Conservation (phyloP, 23 tunicate species). For the Styela plicata region DNA sequence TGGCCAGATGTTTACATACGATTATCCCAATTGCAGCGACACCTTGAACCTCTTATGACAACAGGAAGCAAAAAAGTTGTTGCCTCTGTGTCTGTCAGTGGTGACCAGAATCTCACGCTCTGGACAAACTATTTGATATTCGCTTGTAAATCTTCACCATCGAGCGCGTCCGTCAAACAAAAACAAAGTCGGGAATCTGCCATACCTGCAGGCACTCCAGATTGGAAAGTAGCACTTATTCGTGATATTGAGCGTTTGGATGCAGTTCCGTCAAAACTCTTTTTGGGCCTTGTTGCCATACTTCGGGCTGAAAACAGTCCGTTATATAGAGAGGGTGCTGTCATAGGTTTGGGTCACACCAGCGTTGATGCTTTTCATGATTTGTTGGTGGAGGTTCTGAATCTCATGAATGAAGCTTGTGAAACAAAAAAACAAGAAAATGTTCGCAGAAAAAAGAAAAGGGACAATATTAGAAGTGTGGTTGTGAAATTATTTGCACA, state of each 20-base stretch:
- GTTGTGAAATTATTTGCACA: conserved; percentile 50
- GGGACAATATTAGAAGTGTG: conserved; percentile 58
- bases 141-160: conserved; percentile 66
- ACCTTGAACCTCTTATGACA: conserved; percentile 56
- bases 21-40: conserved; percentile 51
- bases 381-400: conserved; percentile 51
- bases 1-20: conserved; percentile 73
- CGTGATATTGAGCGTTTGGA: conserved; percentile 51
- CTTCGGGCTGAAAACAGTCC: conserved; percentile 38
- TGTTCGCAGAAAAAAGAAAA: conserved; percentile 65
- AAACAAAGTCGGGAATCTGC: conserved; percentile 41
- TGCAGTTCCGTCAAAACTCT: conserved; percentile 51
- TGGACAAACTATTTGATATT: conserved; percentile 79
- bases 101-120: conserved; percentile 43
- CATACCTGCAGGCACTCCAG: conserved; percentile 83
- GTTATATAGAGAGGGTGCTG: conserved; percentile 49
- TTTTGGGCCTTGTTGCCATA: conserved; percentile 37
- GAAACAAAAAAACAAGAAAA: conserved; percentile 76
- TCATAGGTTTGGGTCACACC: conserved; percentile 72
- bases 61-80: conserved; percentile 68
- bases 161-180: conserved; percentile 41
- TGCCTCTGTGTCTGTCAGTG: conserved; percentile 15
- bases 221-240: conserved; percentile 60
- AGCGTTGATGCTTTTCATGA: conserved; percentile 52
- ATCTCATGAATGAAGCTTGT: conserved; percentile 59